These are phyloP conservation scores for Zaprionus ornatus DNA, from an alignment of 1,140 invertebrate genomes.

Conservation along the genomic window DNA sequence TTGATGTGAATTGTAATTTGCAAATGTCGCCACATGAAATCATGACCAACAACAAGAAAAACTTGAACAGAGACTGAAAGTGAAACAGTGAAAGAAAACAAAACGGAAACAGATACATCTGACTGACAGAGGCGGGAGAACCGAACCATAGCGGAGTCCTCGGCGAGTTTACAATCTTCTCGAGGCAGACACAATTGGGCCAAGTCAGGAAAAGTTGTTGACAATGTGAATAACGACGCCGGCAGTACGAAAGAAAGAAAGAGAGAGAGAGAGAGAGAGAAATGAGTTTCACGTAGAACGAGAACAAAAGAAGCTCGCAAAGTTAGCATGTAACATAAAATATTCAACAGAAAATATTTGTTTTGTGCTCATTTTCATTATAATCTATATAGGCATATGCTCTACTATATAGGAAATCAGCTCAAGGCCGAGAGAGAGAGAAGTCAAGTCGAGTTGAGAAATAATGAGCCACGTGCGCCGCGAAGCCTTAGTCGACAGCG, in stretches of 20 bases:
- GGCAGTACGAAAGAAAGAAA: background rate
- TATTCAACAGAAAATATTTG: constrained; percentile 58
- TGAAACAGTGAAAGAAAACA: constrained; percentile 19
- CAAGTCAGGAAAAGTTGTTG: constrained; percentile 64
- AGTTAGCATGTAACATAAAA: background rate
- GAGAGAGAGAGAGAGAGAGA: too few species aligned
- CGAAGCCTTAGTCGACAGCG: background rate
- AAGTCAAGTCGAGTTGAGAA: constrained; percentile 29
- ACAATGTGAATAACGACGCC: constrained; percentile 63
- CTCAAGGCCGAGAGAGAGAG: constrained; percentile 1
- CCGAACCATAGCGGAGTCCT: background rate
- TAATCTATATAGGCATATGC: constrained; percentile 12
- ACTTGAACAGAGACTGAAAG: constrained; percentile 6
- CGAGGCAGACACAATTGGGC: constrained; percentile 56
- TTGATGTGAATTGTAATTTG: constrained; percentile 60
- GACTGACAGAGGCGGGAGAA: constrained; percentile 21
- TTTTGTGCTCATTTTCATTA: constrained; percentile 62
- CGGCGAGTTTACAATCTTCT: constrained; percentile 6
- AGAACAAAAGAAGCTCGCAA: background rate
- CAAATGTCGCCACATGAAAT: constrained; percentile 55
- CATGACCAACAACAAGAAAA: constrained; percentile 36
- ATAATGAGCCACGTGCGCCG: constrained; percentile 41
- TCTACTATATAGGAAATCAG: constrained; percentile 1
- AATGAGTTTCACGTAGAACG: background rate
- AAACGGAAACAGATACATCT: constrained; percentile 33